Conservation (phyloP, 2,888 invertebrate genomes). For the Ophion ellenae region DNA sequence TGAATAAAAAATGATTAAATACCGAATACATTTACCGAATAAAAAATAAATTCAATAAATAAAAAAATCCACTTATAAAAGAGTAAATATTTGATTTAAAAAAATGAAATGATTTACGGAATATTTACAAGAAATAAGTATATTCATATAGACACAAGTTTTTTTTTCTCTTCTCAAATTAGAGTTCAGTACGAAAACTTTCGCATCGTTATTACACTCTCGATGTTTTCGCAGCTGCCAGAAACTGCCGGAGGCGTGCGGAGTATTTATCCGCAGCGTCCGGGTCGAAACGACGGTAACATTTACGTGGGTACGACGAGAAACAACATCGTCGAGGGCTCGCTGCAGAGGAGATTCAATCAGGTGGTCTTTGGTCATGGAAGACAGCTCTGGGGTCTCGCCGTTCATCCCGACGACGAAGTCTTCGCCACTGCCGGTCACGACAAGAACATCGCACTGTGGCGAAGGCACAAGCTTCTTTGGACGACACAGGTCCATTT, state of each 20-base stretch:
- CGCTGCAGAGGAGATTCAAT: slow-evolving; percentile 94
- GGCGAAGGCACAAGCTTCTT: slow-evolving; percentile 94
- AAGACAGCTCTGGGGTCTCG: slow-evolving; percentile 93
- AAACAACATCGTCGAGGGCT: slow-evolving; percentile 95
- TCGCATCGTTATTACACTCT: background rate
- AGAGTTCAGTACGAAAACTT: background rate
- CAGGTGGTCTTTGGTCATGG: slow-evolving; percentile 95
- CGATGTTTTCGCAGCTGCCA: slow-evolving; percentile 87
- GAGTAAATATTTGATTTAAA: too few species aligned
- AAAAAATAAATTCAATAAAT: background rate
- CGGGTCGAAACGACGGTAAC: slow-evolving; percentile 94
- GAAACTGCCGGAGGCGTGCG: slow-evolving; percentile 95
- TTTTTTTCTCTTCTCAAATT: background rate
- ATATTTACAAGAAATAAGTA: too few species aligned
- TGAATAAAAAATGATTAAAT: background rate
- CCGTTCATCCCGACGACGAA: slow-evolving; percentile 95
- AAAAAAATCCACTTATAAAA: background rate
- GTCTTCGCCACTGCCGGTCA: slow-evolving; percentile 96
- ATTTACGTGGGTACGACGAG: slow-evolving; percentile 96
- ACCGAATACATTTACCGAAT: background rate
- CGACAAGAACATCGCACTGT: slow-evolving; percentile 95
- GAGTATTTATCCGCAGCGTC: slow-evolving; percentile 94
- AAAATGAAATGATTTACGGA: too few species aligned
- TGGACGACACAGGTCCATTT: slow-evolving; percentile 92
- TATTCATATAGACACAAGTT: background rate